Conservation (phyloP, 2,888 invertebrate species). For the Athetis lepigone region DNA sequence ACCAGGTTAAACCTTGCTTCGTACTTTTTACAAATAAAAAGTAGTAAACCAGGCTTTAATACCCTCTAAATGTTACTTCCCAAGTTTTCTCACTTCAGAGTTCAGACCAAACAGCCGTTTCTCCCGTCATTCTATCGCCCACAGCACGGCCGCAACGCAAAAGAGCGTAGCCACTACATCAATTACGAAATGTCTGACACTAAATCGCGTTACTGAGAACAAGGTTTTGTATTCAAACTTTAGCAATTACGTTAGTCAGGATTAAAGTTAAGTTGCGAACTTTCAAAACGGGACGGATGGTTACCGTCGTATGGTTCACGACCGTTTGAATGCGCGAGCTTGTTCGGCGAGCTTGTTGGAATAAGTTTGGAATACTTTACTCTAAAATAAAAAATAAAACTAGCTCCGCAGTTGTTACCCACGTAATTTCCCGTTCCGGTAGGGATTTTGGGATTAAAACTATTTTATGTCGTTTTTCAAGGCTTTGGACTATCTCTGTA, state of each 20-base stretch:
- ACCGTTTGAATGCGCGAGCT: conserved; percentile 28
- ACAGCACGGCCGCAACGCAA: conserved; percentile 42
- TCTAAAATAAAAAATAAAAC: too few species aligned
- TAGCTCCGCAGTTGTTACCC: too few species aligned
- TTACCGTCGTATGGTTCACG: conserved; percentile 67
- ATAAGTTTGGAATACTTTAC: neutral
- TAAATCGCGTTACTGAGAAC: conserved; percentile 85
- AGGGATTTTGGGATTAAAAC: too few species aligned
- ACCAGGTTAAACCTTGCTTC: neutral
- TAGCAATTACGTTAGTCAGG: conserved; percentile 88
- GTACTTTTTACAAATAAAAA: neutral
- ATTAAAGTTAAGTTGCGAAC: conserved; percentile 85
- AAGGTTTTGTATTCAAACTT: conserved; percentile 88
- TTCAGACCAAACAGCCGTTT: neutral
- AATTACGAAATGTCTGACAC: conserved; percentile 82
- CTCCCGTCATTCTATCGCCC: neutral
- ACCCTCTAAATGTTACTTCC: neutral
- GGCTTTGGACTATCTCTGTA: too few species aligned
- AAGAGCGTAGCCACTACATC: conserved; percentile 76
- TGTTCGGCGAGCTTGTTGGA: conserved; percentile 20
- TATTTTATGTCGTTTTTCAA: too few species aligned
- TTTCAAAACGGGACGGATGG: conserved; percentile 86
- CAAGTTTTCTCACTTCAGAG: neutral
- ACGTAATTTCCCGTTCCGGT: too few species aligned
- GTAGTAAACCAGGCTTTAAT: too few species aligned